Evolutionary conservation across 2,113 vertebrate species (phyloP).

Genomic region (Psilopogon haemacephalus): DNA sequence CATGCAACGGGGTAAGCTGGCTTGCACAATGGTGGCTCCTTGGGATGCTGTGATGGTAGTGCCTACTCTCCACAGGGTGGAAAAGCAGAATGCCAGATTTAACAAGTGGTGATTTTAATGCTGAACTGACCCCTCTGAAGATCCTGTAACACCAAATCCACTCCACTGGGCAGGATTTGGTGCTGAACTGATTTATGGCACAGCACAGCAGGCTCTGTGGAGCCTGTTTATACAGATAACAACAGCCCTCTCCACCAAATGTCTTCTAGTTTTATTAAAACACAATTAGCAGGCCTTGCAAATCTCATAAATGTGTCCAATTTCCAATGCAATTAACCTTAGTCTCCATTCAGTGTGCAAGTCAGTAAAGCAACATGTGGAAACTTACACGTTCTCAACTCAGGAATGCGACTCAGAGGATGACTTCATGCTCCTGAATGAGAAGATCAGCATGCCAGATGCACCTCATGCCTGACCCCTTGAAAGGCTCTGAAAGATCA

Average conservation of each 20-base stretch:
- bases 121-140: not conserved
- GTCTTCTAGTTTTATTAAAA: not conserved
- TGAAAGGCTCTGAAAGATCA: constrained; percentile 1
- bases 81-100: not conserved
- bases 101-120: not conserved
- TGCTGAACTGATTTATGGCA: not conserved
- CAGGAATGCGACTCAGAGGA: not conserved
- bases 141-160: not conserved
- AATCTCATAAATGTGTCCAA: not conserved
- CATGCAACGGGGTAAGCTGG: not conserved
- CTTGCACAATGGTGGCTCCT: fast-evolving
- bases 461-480: not conserved
- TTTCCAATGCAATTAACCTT: not conserved
- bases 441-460: constrained; percentile 19
- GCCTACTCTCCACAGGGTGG: fast-evolving
- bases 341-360: not conserved
- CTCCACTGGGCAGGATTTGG: fast-evolving
- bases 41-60: fast-evolving
- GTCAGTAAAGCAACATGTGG: not conserved
- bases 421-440: constrained; percentile 43
- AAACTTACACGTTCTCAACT: constrained; percentile 18
- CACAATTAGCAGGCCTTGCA: not conserved
- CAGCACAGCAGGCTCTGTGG: fast-evolving
- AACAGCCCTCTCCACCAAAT: not conserved
- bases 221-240: not conserved